Evolutionary conservation across 1,140 invertebrate genomes (phyloP).

Genomic region (Wiebesia pumilae): DNA sequence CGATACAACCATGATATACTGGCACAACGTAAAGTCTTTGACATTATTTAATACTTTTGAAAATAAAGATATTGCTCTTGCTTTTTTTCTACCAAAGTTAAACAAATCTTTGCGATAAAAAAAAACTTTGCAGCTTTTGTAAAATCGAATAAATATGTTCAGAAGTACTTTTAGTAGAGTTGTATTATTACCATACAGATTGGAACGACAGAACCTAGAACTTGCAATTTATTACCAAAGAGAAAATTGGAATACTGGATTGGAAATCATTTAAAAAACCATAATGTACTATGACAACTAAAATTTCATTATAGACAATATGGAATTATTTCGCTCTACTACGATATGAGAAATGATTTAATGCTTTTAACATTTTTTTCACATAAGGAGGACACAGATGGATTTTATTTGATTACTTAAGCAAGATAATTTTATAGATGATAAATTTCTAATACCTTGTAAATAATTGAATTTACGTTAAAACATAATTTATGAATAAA

Average conservation of each 20-base stretch:
- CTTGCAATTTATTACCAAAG: background rate
- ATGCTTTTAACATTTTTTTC: background rate
- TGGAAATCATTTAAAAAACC: background rate
- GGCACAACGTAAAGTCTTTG: background rate
- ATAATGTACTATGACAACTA: background rate
- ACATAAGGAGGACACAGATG: no score
- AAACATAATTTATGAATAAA: no score
- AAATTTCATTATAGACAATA: background rate
- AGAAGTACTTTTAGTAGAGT: background rate
- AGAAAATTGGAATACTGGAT: background rate
- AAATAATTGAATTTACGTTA: no score
- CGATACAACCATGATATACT: background rate
- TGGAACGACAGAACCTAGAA: background rate
- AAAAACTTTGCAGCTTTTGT: background rate
- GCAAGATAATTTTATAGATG: background rate
- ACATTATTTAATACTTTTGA: background rate
- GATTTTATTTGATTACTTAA: background rate
- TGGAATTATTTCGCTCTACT: background rate
- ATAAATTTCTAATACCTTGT: no score
- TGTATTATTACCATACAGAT: background rate
- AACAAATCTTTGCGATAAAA: background rate
- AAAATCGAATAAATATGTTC: background rate
- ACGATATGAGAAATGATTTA: background rate
- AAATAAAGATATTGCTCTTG: background rate
- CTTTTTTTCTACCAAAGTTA: background rate